Percentiles rank a stretch among this genome's conserved stretches.
These are phyloP conservation scores for Chrysomallon squamiferum DNA, from an alignment of 1,140 invertebrate species.

Conservation along the genomic window DNA sequence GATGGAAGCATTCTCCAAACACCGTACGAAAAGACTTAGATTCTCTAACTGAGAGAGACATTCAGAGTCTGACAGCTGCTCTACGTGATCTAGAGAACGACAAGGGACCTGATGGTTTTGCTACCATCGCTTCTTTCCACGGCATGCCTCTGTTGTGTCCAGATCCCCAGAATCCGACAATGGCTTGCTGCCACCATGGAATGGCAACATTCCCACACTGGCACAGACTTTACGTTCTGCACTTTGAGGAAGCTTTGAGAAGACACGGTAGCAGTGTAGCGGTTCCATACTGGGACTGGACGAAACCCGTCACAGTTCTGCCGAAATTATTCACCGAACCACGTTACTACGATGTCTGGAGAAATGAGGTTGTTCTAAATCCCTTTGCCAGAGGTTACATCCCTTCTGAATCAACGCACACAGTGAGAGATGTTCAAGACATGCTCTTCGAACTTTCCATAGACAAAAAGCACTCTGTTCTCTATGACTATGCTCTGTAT, in stretches of 20 bases:
- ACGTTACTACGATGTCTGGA: slow-evolving; percentile 15
- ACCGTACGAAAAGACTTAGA: neutral
- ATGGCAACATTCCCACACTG: slow-evolving; percentile 33
- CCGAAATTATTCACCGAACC: slow-evolving; percentile 9
- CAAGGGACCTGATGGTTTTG: slow-evolving; percentile 17
- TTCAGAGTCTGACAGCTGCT: neutral
- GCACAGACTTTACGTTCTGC: slow-evolving; percentile 27
- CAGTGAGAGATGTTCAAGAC: slow-evolving; percentile 15
- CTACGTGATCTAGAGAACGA: neutral
- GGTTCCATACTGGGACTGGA: slow-evolving; percentile 32
- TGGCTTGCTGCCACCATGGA: slow-evolving; percentile 31
- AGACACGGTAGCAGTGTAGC: slow-evolving; percentile 17
- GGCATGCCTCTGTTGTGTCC: slow-evolving; percentile 25
- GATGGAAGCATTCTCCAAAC: slow-evolving; percentile 2
- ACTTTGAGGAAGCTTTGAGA: slow-evolving; percentile 15
- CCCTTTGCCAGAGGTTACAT: slow-evolving; percentile 23
- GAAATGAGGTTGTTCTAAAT: slow-evolving; percentile 14
- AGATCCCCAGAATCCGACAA: neutral
- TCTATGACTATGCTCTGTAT: slow-evolving; percentile 17
- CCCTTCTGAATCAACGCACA: slow-evolving; percentile 7
- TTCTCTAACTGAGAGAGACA: neutral
- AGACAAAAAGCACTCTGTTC: slow-evolving; percentile 17
- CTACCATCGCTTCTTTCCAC: slow-evolving; percentile 29
- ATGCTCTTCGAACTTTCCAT: slow-evolving; percentile 9
- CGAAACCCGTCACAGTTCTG: slow-evolving; percentile 11